phyloP scores from a whole-genome alignment of 2,797 vertebrate species.

The Gouania willdenowi region DNA sequence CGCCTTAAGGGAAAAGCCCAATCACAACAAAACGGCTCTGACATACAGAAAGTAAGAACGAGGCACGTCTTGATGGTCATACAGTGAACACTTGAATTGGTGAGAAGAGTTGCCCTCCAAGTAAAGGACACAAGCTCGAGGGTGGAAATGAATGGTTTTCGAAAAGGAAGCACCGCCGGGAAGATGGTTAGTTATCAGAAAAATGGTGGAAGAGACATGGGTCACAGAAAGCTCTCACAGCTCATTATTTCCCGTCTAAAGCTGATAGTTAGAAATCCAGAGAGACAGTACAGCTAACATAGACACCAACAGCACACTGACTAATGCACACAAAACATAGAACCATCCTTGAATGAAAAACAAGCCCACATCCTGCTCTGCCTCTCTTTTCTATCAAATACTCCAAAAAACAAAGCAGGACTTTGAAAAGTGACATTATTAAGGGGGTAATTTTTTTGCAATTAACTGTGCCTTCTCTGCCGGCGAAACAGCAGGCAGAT shows the following conservation, averaged over 20 bases:
- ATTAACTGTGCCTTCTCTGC: constrained; percentile 49
- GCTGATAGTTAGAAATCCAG: constrained; percentile 14
- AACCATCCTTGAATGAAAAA: too few species aligned
- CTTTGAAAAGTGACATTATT: constrained; percentile 57
- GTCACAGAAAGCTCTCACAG: constrained; percentile 1
- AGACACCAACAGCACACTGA: constrained; percentile 1
- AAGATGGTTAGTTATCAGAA: constrained; percentile 13
- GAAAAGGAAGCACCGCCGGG: constrained; percentile 6
- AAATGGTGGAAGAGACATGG: constrained; percentile 2
- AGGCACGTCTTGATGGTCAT: constrained; percentile 11
- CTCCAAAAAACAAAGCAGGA: constrained; percentile 31
- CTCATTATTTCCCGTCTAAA: constrained; percentile 10
- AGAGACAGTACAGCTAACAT: constrained; percentile 2
- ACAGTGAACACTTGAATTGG: constrained; percentile 2
- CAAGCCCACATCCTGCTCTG: not conserved
- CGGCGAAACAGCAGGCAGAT: constrained; percentile 56
- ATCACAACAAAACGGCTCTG: not conserved
- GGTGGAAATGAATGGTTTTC: constrained; percentile 19
- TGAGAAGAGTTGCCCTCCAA: constrained; percentile 19
- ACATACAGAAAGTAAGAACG: not conserved
- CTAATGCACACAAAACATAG: constrained; percentile 12
- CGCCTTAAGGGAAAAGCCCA: constrained; percentile 8
- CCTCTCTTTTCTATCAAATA: constrained; percentile 7
- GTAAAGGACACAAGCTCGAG: not conserved
- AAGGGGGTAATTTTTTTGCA: constrained; percentile 58